phyloP scores from a whole-genome alignment of 2,888 invertebrate genomes.

The Pelosia muscerda region DNA sequence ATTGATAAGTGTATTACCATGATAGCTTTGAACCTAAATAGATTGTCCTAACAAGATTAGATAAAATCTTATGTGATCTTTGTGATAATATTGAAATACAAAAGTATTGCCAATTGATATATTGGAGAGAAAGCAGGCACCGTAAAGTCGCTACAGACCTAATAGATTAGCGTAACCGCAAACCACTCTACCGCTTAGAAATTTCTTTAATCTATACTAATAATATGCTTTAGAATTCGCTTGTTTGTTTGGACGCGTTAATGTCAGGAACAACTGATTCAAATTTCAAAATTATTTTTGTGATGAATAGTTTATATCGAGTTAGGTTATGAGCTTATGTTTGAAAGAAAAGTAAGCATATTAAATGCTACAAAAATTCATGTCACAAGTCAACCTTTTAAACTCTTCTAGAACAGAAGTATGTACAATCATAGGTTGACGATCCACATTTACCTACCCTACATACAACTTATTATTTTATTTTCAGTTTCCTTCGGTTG shows the following conservation, averaged over 20 bases:
- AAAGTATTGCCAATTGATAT: not conserved
- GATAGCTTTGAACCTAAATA: not conserved
- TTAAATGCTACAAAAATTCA: no score
- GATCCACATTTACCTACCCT: not conserved
- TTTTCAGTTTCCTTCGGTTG: slow-evolving; percentile 37
- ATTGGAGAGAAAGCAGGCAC: not conserved
- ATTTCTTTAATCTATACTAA: no score
- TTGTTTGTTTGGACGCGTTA: no score
- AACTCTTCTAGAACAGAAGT: not conserved
- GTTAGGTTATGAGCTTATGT: no score
- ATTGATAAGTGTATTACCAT: not conserved
- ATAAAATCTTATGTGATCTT: not conserved
- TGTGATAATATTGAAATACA: not conserved
- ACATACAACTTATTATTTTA: not conserved
- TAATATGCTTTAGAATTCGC: no score
- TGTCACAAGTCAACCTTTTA: no score
- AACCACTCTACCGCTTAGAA: not conserved
- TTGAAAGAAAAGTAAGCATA: no score
- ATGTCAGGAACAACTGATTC: no score
- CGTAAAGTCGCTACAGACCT: not conserved
- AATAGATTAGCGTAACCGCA: not conserved
- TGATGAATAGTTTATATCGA: no score
- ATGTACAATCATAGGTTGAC: not conserved
- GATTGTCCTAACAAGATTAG: not conserved
- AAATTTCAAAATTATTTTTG: no score